These are phyloP conservation scores for Crocodylus rhombifer DNA, from an alignment of 2,797 vertebrate genomes.

Conservation along the genomic window DNA sequence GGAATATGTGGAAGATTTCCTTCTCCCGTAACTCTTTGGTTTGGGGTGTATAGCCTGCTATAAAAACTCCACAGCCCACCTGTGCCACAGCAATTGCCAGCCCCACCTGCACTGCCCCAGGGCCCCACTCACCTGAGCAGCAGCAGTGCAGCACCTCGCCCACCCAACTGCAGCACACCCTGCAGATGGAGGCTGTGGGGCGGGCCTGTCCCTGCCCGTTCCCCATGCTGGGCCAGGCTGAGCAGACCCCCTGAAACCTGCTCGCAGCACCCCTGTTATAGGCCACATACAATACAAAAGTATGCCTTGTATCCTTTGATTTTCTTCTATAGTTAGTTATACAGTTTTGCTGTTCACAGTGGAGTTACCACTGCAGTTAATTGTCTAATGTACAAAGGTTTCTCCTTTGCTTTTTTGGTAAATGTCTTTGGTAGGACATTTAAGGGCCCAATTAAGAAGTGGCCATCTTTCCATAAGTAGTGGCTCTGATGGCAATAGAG, in stretches of 20 bases:
- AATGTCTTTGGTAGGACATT: background rate
- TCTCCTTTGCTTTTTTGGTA: background rate
- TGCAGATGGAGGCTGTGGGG: too few species aligned
- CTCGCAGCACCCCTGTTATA: too few species aligned
- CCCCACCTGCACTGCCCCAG: too few species aligned
- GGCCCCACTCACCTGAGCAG: too few species aligned
- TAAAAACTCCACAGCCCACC: too few species aligned
- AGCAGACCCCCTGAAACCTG: too few species aligned
- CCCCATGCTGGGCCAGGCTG: too few species aligned
- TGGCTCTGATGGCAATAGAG: background rate
- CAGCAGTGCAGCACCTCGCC: too few species aligned
- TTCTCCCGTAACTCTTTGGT: background rate
- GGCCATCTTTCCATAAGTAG: background rate
- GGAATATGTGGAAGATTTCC: background rate
- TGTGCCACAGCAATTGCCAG: too few species aligned
- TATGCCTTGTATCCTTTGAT: background rate
- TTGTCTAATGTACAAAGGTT: background rate
- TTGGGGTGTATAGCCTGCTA: background rate
- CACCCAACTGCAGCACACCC: too few species aligned
- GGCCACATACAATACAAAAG: background rate
- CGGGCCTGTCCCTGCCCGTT: too few species aligned
- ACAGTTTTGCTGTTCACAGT: background rate
- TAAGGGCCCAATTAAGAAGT: too few species aligned
- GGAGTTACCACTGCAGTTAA: background rate
- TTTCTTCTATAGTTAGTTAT: background rate